Conservation (phyloP, 2,888 invertebrate species). For the Lacanobia oleracea region DNA sequence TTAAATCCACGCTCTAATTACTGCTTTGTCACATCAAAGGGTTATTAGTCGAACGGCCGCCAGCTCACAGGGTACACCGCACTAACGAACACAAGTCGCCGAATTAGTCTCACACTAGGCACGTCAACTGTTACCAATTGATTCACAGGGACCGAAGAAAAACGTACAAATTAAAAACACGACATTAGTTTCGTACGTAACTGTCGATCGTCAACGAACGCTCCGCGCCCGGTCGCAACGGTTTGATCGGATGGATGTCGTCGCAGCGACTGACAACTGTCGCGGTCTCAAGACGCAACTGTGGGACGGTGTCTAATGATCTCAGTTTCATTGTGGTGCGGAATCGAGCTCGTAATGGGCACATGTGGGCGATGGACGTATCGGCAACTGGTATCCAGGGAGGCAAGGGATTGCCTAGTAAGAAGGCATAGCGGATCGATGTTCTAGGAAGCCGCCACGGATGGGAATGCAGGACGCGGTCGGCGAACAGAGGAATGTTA, state of each 20-base stretch:
- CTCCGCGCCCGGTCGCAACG: constrained; percentile 77
- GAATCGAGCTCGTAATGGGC: constrained; percentile 82
- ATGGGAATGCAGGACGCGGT: constrained; percentile 85
- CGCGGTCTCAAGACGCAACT: constrained; percentile 75
- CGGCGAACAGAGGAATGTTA: constrained; percentile 75
- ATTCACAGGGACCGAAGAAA: constrained; percentile 71
- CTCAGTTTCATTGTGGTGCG: constrained; percentile 83
- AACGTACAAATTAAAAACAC: constrained; percentile 71
- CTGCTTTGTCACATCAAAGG: constrained; percentile 75
- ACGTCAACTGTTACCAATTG: constrained; percentile 77
- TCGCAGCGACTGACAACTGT: constrained; percentile 83
- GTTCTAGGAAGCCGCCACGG: constrained; percentile 83
- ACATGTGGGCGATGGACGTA: constrained; percentile 81
- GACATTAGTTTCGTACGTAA: constrained; percentile 65
- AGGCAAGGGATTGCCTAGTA: constrained; percentile 63
- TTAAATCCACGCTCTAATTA: constrained; percentile 79
- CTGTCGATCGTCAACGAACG: constrained; percentile 71
- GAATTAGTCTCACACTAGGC: constrained; percentile 80
- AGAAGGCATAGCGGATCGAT: constrained; percentile 78
- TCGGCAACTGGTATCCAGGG: constrained; percentile 75
- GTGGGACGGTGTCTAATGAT: constrained; percentile 85
- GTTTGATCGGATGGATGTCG: constrained; percentile 85
- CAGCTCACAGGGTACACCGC: constrained; percentile 75
- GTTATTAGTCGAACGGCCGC: constrained; percentile 69
- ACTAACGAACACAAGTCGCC: constrained; percentile 80